These are phyloP conservation scores for Adelognathus sp. DNA, from an alignment of 2,888 invertebrate genomes.

Conservation along the genomic window DNA sequence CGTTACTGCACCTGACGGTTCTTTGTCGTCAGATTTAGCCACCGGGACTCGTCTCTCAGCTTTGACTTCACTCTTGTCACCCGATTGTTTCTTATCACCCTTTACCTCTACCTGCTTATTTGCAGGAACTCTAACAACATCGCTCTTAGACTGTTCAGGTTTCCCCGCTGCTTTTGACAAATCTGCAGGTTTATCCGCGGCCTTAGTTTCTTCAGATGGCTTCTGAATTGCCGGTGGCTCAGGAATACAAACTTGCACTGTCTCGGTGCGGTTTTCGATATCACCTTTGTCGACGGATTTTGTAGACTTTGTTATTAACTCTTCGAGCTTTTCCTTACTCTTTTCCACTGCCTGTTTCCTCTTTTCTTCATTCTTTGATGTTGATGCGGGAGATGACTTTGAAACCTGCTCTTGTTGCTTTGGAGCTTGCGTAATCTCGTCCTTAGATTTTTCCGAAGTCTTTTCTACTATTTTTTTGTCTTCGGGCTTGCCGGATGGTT, in stretches of 20 bases:
- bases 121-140: slow-evolving; percentile 36
- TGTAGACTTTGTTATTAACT: slow-evolving; percentile 52
- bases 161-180: neutral
- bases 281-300: slow-evolving; percentile 33
- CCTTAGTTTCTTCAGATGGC: neutral
- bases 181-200: slow-evolving; percentile 40
- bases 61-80: neutral
- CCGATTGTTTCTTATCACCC: slow-evolving; percentile 57
- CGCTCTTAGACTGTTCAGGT: slow-evolving; percentile 41
- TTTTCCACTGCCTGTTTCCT: slow-evolving; percentile 12
- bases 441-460: slow-evolving; percentile 40
- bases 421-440: slow-evolving; percentile 44
- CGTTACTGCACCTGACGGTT: slow-evolving; percentile 29
- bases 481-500: slow-evolving; percentile 45
- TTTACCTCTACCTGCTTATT: neutral
- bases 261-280: slow-evolving; percentile 61
- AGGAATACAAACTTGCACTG: neutral
- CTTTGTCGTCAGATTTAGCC: slow-evolving; percentile 15
- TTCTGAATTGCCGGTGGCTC: slow-evolving; percentile 25
- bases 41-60: neutral
- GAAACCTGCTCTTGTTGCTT: slow-evolving; percentile 47
- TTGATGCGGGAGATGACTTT: slow-evolving; percentile 50
- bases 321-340: slow-evolving; percentile 36
- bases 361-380: slow-evolving; percentile 15
- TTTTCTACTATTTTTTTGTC: slow-evolving; percentile 14